Evolutionary conservation across 2,113 vertebrate genomes (phyloP), one percentile per base, ranked within the genome.

Genomic region (Amblyornis subalaris): DNA sequence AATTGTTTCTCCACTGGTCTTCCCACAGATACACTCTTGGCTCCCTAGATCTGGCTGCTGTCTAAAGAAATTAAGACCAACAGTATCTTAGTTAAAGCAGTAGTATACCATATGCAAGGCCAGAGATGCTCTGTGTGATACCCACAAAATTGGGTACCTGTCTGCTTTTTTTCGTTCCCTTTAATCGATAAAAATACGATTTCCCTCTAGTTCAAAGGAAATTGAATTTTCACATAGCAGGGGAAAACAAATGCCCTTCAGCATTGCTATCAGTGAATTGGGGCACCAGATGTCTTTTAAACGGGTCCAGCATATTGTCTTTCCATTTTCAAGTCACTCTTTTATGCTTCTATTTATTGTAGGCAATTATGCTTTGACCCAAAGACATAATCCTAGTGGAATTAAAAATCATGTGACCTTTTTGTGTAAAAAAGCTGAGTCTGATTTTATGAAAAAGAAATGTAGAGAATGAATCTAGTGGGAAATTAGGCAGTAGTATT

Each of bases 301-400:
- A 73, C 31, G 33, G 64, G 83, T 93, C 92, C 76, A 69, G 81
- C 87, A 81, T 96, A 96, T 93, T 95, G 87, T 97, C 74, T 94
- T n/a, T 91, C 62, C 60, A 64, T 96, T 85, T 96, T 60, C 72
- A 94, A 96, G 76, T 69, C 73, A 47, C 71, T 93, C 73, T 94
- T 89, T 74, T 87, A 69, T 94, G 85, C 76, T 93, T 94, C 93
- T 92, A 76, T 95, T 96, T 97, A 94, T 93, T 95, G 89, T 91
- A 96, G 88, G 80, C 89, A 95, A 91, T 96, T 96, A 92, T 71
- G 88, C 94, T 91, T 94, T 94, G 90, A 96, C 91, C 91, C 94
- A 94, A 94, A 95, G 95, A 95, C 79, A 85, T 92, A 95, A 95
- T 95, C 93, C 90, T 88, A 54, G 91, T 53, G 75, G 94, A 96